phyloP scores from a whole-genome alignment of 2,113 vertebrate genomes.

The Chiloscyllium plagiosum region DNA sequence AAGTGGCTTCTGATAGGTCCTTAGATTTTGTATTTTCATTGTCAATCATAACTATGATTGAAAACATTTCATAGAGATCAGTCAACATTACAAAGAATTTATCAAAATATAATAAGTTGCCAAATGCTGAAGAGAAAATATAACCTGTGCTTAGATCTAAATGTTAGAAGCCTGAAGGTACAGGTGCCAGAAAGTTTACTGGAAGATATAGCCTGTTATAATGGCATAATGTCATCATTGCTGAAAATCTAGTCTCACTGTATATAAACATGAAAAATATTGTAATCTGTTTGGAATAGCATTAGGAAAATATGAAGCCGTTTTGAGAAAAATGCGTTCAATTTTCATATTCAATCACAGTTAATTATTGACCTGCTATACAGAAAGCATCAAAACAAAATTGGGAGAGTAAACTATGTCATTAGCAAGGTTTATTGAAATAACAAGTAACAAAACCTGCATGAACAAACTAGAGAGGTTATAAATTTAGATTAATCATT shows the following conservation, averaged over 20 bases:
- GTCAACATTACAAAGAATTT: not conserved
- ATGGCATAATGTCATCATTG: not conserved
- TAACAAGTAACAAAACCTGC: not conserved
- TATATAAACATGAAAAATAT: not conserved
- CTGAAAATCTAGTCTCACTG: not conserved
- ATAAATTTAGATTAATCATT: not conserved
- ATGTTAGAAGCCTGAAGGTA: not conserved
- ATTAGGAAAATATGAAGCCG: not conserved
- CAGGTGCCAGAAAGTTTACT: not conserved
- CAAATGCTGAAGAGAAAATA: not conserved
- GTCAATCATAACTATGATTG: not conserved
- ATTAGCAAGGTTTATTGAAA: not conserved
- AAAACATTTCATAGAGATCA: not conserved
- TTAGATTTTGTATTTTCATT: not conserved
- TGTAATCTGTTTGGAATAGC: not conserved
- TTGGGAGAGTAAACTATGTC: not conserved
- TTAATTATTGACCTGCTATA: not conserved
- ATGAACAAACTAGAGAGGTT: not conserved
- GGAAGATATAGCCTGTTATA: not conserved
- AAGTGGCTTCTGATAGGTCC: not conserved
- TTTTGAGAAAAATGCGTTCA: not conserved
- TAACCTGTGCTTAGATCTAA: not conserved
- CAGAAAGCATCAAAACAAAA: not conserved
- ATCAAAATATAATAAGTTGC: not conserved
- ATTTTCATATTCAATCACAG: not conserved